These are phyloP conservation scores for Sebastes iracundus DNA, from an alignment of 2,797 vertebrate species.

Conservation along the genomic window DNA sequence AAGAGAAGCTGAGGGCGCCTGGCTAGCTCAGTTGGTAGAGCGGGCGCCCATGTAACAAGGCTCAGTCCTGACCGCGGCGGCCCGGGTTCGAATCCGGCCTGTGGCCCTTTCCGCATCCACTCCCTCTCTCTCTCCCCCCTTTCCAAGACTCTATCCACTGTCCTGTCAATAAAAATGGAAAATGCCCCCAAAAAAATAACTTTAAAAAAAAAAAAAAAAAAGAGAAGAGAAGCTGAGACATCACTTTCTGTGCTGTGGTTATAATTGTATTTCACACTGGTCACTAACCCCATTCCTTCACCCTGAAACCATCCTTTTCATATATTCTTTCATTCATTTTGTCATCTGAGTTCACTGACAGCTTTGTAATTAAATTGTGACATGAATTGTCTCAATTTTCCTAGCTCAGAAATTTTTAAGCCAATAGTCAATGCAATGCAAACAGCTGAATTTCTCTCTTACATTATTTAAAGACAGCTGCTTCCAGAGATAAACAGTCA, in stretches of 20 bases:
- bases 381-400: neutral
- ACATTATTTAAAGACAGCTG: constrained; percentile 10
- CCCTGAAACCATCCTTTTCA: neutral
- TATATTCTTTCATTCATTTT: neutral
- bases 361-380: neutral
- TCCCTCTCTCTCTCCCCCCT: too few relatives aligned
- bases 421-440: neutral
- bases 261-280: neutral
- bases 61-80: too few relatives aligned
- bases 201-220: too few relatives aligned
- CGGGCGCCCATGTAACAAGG: too few relatives aligned
- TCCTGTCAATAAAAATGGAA: too few relatives aligned
- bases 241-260: neutral
- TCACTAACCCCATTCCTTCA: neutral
- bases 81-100: too few relatives aligned
- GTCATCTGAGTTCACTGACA: neutral
- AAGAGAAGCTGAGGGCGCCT: neutral
- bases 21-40: too few relatives aligned
- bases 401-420: neutral
- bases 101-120: too few relatives aligned
- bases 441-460: neutral
- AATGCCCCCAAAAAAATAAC: too few relatives aligned
- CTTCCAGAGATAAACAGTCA: constrained; percentile 25
- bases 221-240: neutral
- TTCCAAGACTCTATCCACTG: too few relatives aligned